phyloP scores from a whole-genome alignment of 1,140 invertebrate species.

The Oscheius sp. region DNA sequence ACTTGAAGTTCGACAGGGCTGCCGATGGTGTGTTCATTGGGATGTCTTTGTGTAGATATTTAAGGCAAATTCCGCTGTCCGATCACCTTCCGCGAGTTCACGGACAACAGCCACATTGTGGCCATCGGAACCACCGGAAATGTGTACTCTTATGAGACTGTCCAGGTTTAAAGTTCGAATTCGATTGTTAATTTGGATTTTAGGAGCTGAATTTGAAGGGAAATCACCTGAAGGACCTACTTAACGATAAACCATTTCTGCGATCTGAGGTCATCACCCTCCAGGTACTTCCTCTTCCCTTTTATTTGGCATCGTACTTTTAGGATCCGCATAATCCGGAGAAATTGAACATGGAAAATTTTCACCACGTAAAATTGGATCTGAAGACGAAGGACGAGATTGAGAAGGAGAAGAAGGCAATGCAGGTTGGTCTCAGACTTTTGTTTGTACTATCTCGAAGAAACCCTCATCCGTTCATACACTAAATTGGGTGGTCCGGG shows the following conservation, averaged over 20 bases:
- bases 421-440: not conserved
- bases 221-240: conserved; percentile 87
- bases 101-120: conserved; percentile 91
- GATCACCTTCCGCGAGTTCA: conserved; percentile 88
- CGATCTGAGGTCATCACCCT: conserved; percentile 87
- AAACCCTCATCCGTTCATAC: too few species aligned
- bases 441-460: too few species aligned
- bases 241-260: conserved; percentile 84
- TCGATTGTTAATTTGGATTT: not conserved
- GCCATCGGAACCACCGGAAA: conserved; percentile 87
- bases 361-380: conserved; percentile 93
- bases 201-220: conserved; percentile 91
- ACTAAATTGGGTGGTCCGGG: too few species aligned
- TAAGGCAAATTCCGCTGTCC: conserved; percentile 81
- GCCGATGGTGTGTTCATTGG: conserved; percentile 66
- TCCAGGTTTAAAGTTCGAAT: conserved; percentile 64
- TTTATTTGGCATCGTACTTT: not conserved
- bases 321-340: conserved; percentile 80
- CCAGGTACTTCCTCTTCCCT: conserved; percentile 65
- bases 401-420: conserved; percentile 37
- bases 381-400: conserved; percentile 69
- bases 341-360: conserved; percentile 91
- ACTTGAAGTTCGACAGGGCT: conserved; percentile 86
- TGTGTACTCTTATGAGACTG: conserved; percentile 90
- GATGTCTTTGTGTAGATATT: conserved; percentile 6